Conservation (phyloP, 2,797 vertebrate genomes). For the Gila robusta region DNA sequence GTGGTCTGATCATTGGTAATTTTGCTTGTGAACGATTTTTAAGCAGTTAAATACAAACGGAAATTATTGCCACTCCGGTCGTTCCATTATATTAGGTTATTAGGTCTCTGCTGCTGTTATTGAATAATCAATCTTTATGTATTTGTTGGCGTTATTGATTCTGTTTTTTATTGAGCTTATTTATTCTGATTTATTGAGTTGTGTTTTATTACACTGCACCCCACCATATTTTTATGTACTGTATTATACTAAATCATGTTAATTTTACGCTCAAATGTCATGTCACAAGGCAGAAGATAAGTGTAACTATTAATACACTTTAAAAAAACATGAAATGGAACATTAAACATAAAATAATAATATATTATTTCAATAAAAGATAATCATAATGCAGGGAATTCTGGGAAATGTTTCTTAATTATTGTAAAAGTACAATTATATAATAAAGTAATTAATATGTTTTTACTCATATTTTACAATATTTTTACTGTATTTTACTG, state of each 20-base stretch:
- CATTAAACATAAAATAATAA: background rate
- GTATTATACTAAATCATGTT: background rate
- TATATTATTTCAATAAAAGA: background rate
- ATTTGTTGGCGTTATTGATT: background rate
- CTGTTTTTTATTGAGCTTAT: constrained; percentile 2
- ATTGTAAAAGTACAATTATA: background rate
- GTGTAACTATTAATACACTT: background rate
- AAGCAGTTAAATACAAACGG: background rate
- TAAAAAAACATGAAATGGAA: background rate
- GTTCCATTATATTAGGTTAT: background rate
- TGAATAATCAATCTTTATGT: constrained; percentile 9
- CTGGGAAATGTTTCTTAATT: background rate
- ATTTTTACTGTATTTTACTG: background rate
- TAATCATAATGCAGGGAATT: background rate
- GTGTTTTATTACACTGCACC: background rate
- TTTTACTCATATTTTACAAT: background rate
- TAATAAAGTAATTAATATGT: background rate
- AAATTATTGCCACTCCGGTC: background rate
- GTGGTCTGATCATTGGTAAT: background rate
- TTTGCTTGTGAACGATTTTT: background rate
- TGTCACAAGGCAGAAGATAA: background rate
- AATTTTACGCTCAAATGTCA: background rate
- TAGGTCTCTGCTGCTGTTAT: background rate
- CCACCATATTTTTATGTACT: background rate
- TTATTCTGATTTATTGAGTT: constrained; percentile 11